These are phyloP conservation scores for Taxidea taxus DNA, from an alignment of 2,113 vertebrate genomes.

Conservation along the genomic window DNA sequence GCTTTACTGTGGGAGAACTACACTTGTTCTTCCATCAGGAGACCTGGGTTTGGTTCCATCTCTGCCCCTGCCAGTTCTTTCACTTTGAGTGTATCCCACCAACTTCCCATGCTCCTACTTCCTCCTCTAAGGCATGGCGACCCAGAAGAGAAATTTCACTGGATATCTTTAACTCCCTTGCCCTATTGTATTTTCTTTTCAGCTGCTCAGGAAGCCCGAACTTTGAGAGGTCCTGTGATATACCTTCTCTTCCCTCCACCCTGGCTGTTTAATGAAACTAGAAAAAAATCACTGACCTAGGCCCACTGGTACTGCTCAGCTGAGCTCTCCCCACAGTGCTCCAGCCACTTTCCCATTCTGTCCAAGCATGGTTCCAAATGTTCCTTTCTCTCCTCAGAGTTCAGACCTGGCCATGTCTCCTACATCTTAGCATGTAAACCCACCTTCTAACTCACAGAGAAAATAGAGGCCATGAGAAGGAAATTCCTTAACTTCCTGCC, in stretches of 20 bases:
- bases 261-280: too few species aligned
- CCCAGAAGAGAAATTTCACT: neutral
- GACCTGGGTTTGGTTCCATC: neutral
- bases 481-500: neutral
- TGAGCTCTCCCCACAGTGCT: too few species aligned
- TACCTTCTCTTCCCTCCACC: neutral
- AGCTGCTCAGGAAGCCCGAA: neutral
- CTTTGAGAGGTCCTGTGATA: neutral
- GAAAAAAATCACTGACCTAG: rapidly evolving
- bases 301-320: neutral
- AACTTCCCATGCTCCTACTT: neutral
- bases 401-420: neutral
- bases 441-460: neutral
- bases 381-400: neutral
- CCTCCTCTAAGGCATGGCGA: neutral
- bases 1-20: neutral
- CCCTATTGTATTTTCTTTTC: neutral
- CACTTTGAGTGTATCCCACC: neutral
- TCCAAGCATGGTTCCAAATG: neutral
- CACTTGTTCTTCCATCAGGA: neutral
- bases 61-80: too few species aligned
- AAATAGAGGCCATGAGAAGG: neutral
- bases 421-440: neutral
- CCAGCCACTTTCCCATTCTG: neutral
- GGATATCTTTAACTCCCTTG: neutral